These are phyloP conservation scores for Clupea harengus DNA, from an alignment of 2,113 vertebrate genomes.

Conservation along the genomic window DNA sequence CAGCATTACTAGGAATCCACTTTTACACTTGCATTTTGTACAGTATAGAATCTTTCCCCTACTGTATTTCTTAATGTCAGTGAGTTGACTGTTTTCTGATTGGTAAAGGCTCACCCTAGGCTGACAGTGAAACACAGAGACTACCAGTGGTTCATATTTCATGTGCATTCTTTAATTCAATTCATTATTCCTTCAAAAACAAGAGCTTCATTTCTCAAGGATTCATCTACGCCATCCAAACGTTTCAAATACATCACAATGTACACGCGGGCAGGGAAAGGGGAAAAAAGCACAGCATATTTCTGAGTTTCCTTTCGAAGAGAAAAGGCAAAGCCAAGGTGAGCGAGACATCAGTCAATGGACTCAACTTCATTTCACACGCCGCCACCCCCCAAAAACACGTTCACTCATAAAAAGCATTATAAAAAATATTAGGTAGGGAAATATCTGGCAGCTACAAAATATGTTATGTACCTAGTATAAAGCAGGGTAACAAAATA, in stretches of 20 bases:
- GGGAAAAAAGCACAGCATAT: slow-evolving; percentile 44
- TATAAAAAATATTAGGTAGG: slow-evolving; percentile 54
- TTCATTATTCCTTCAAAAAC: slow-evolving; percentile 52
- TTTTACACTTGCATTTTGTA: too few species aligned
- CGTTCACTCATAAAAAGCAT: slow-evolving; percentile 52
- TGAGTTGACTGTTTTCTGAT: neutral
- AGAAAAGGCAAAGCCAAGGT: slow-evolving; percentile 36
- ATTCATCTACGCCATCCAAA: slow-evolving; percentile 51
- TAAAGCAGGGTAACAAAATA: slow-evolving; percentile 62
- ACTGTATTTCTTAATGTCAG: neutral
- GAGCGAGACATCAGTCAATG: slow-evolving; percentile 49
- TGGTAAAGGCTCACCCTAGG: too few species aligned
- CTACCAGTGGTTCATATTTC: slow-evolving; percentile 4
- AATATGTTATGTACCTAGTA: slow-evolving; percentile 60
- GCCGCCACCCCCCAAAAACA: slow-evolving; percentile 55
- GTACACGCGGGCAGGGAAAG: slow-evolving; percentile 32
- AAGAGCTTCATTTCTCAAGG: slow-evolving; percentile 57
- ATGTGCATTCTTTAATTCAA: slow-evolving; percentile 61
- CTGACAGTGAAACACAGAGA: neutral
- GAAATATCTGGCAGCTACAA: slow-evolving; percentile 53
- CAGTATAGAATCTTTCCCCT: neutral
- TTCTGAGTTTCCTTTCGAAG: slow-evolving; percentile 19
- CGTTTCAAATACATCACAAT: slow-evolving; percentile 58
- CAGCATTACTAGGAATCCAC: too few species aligned
- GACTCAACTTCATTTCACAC: slow-evolving; percentile 57